Base-by-base conservation (phyloP, 2,113 vertebrate genomes). In the Cyprinodon brontotheroides region DNA sequence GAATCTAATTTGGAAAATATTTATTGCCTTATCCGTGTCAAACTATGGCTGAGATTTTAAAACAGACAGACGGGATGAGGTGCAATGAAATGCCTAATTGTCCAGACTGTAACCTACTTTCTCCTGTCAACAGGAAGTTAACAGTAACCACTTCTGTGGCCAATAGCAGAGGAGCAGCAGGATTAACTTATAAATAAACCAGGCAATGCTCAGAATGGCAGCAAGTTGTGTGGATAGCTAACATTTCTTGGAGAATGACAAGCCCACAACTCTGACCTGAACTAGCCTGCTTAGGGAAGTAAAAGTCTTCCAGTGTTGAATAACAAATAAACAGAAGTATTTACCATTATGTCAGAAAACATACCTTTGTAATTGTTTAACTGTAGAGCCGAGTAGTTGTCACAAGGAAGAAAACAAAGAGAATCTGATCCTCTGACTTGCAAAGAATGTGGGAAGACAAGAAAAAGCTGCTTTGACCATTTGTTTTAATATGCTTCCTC, bases 101-200 rank as follows among this genome's bases (percentile, higher is more conserved):
- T 2, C 9, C 22, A 59, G 61, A 77, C 70, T 70, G 65, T 39
- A 68, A 77, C 37, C 59, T 68, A 63, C 65, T 79, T 83, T 80
- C 50, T 57, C 36, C 41, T 48, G 72, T 86, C 69, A 80, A 66
- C 82, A 82, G 82, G 82, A 87, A 72, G 61, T 70, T 20, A 15
- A 53, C 48, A 53, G 48, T 20, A 68, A 20, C 43, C 29, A 36
- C 29, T 45, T 53, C 10, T 61, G 66, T 57, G 13, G 74, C 81
- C 62, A 61, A 64, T 11, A 43, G 47, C 41, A 20, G 70, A 45
- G 4, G 0, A 76, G 76, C 43, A 38, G 47, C 67, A 72, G 80
- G 85, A 87, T 86, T 86, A 87, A 22, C 57, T 2, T 22, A 61
- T 37, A 75, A 76, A 86, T 89, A 83, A 82, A 79, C 68, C 39